Evolutionary conservation across 1,140 invertebrate genomes (phyloP).

Genomic region (Euura lappo): DNA sequence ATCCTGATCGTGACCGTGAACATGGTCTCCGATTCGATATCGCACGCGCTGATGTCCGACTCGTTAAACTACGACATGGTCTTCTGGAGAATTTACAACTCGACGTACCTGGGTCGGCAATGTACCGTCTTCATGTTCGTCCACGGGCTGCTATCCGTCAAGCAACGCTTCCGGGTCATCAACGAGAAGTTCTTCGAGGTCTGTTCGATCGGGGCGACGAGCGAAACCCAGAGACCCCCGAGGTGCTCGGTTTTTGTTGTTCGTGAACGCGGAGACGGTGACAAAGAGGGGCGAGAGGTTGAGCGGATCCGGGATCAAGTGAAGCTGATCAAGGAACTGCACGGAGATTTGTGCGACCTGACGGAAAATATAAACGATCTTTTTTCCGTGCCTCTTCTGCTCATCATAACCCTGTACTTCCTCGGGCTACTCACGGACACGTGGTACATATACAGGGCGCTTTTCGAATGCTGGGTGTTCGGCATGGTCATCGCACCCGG

Average conservation of each 20-base stretch:
- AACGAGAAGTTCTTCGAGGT: not conserved
- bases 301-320: not conserved
- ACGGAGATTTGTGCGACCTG: not conserved
- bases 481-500: not conserved
- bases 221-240: not conserved
- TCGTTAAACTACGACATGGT: not conserved
- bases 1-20: not conserved
- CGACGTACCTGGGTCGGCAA: not conserved
- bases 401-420: not conserved
- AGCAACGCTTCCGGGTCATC: not conserved
- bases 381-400: not conserved
- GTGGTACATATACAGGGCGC: not conserved
- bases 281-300: not conserved
- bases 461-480: not conserved
- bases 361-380: conserved; percentile 2
- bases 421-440: not conserved
- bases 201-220: not conserved
- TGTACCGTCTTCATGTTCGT: not conserved
- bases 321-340: not conserved
- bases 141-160: not conserved
- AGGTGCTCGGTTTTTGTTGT: not conserved
- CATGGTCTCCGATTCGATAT: not conserved
- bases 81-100: not conserved
- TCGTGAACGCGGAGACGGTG: not conserved
- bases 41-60: not conserved